phyloP scores from a whole-genome alignment of 2,113 vertebrate species.

The Orycteropus afer region DNA sequence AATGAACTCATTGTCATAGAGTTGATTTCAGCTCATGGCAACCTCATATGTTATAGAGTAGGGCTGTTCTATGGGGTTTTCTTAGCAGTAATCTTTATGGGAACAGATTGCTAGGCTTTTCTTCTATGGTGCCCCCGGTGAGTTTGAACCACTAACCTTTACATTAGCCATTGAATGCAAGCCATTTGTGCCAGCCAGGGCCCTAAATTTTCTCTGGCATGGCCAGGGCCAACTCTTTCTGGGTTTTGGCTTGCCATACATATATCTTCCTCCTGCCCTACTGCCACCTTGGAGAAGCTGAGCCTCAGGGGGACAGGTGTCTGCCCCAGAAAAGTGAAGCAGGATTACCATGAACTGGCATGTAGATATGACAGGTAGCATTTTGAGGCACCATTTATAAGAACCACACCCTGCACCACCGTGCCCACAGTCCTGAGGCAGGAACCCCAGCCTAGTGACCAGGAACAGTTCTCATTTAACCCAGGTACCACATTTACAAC shows the following conservation, averaged over 20 bases:
- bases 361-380: neutral
- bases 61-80: too few relatives aligned
- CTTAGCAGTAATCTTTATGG: neutral
- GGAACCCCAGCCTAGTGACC: neutral
- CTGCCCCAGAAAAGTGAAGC: neutral
- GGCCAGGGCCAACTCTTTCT: neutral
- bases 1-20: neutral
- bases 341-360: fast-evolving
- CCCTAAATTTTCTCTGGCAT: neutral
- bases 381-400: fast-evolving
- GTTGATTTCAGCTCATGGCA: neutral
- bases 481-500: too few relatives aligned
- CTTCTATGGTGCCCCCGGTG: neutral
- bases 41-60: neutral
- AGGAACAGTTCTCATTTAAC: neutral
- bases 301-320: neutral
- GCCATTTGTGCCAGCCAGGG: neutral
- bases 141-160: neutral
- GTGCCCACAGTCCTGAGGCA: neutral
- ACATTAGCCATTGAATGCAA: neutral
- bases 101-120: neutral
- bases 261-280: neutral
- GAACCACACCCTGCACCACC: fast-evolving
- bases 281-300: neutral
- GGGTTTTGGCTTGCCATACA: neutral